Evolutionary conservation across 1,140 invertebrate genomes (phyloP).

Genomic region (Phymorhynchus buccinoides): DNA sequence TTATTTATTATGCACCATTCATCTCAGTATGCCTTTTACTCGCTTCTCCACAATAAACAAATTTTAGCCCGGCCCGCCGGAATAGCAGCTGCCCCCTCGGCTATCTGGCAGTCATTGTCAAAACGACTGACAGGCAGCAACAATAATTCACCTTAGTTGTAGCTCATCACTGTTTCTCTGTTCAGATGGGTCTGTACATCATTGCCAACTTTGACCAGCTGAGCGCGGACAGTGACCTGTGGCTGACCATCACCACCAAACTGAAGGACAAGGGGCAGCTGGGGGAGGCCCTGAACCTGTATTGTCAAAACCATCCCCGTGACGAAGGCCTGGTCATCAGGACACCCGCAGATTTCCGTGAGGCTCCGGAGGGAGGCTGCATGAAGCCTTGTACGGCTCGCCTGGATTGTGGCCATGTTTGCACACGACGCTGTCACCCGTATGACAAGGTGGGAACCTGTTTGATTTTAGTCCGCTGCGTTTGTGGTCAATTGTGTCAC

Average conservation of each 20-base stretch:
- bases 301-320: constrained; percentile 70
- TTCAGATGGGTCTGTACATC: constrained; percentile 78
- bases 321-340: constrained; percentile 47
- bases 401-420: constrained; percentile 71
- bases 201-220: constrained; percentile 80
- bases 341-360: constrained; percentile 67
- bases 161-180: not conserved
- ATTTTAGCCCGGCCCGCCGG: too few species aligned
- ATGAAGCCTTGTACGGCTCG: constrained; percentile 62
- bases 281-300: constrained; percentile 34
- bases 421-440: constrained; percentile 64
- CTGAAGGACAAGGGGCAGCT: constrained; percentile 22
- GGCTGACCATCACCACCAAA: constrained; percentile 36
- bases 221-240: constrained; percentile 33
- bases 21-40: too few species aligned
- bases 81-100: too few species aligned
- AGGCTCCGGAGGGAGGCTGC: constrained; percentile 74
- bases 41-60: too few species aligned
- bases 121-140: too few species aligned
- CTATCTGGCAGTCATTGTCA: too few species aligned
- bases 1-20: too few species aligned
- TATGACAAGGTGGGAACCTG: constrained; percentile 47
- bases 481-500: too few species aligned
- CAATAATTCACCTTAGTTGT: too few species aligned
- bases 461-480: too few species aligned